Evolutionary conservation across 2,113 vertebrate genomes (phyloP), one percentile per base, ranked within the genome.

Genomic region (Psephotus haematonotus): DNA sequence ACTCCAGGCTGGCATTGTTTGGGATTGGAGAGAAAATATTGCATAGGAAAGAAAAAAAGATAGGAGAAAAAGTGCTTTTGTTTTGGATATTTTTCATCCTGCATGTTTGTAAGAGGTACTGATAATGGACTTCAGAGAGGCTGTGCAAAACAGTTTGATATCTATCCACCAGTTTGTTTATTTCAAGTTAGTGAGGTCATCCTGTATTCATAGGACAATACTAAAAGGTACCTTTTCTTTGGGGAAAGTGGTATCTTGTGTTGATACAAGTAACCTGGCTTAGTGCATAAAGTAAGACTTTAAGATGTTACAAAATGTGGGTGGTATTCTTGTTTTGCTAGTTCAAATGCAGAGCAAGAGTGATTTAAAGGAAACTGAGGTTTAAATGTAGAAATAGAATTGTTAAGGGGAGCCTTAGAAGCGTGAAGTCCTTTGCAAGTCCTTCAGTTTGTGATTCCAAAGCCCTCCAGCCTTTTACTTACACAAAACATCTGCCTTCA

Each of bases 401-500:
- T 2, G 53, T 60, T 88, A 82, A 92, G 59, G 15, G 27, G 17
- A 86, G 19, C 28, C 37, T 90, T 94, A 80, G 68, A 90, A 86
- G 52, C 39, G 63, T 80, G 29, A 82, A 69, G n/a, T 86, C 46
- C n/a, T 86, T 94, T 74, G 31, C 82, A 67, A 59, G 92, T 90
- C 92, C 68, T 81, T 55, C 55, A 81, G 60, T 19, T 83, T 24
- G 7, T 74, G 80, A 81, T 91, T 92, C 68, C 60, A 90, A 28
- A 3, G 3, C 53, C 35, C 43, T 89, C 28, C 69, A 76, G 70
- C n/a, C 57, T 90, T 93, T 92, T 81, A 70, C 71, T 65, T 90
- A 81, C 25, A 53, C 53, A 71, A 90, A 93, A 80, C 50, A 88
- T 92, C 86, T 93, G 86, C 88, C 82, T 90, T 92, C 53, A 78